Evolutionary conservation across 53 echinoderm and acorn worm genomes (phyloP).

Genomic region (Luidia sarsii): DNA sequence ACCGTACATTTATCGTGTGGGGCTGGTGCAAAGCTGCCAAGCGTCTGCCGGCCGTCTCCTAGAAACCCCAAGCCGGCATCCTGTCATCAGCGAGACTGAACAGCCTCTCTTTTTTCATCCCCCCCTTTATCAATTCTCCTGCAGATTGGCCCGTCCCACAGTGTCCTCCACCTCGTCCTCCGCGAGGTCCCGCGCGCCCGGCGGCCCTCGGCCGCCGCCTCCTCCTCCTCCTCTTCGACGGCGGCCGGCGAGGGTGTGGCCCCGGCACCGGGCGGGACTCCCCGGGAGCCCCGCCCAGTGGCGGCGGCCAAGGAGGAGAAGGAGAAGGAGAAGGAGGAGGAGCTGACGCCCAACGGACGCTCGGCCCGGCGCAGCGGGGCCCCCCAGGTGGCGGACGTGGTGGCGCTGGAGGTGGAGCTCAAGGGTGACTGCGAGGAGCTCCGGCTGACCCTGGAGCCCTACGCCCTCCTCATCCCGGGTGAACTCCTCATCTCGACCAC

Average conservation of each 20-base stretch:
- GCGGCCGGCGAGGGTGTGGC: too few species aligned
- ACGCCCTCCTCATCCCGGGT: slow-evolving; percentile 89
- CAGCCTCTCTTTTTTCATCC: slow-evolving; percentile 13
- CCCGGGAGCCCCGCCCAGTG: too few species aligned
- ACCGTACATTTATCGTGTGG: too few species aligned
- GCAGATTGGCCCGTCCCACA: slow-evolving; percentile 54
- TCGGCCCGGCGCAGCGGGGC: slow-evolving; percentile 30
- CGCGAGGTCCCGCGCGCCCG: slow-evolving; percentile 55
- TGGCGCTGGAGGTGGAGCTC: slow-evolving; percentile 85
- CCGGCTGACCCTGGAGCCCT: slow-evolving; percentile 76
- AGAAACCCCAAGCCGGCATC: too few species aligned
- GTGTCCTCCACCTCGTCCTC: slow-evolving; percentile 65
- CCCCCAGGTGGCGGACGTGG: slow-evolving; percentile 55
- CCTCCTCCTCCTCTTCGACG: too few species aligned
- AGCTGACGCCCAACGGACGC: slow-evolving; percentile 15
- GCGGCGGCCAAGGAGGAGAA: too few species aligned
- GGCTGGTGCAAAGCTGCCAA: too few species aligned
- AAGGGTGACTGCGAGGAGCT: slow-evolving; percentile 85
- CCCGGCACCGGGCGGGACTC: too few species aligned
- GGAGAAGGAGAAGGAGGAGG: slow-evolving; percentile 13
- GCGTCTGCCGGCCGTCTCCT: too few species aligned
- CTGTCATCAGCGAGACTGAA: too few species aligned
- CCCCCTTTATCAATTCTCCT: not conserved
- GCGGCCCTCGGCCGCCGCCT: slow-evolving; percentile 46
- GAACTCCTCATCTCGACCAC: slow-evolving; percentile 77